Evolutionary conservation across 30 jellyfish, hydroid and myxozoan species (phyloP).

Genomic region (Cassiopea andromeda): DNA sequence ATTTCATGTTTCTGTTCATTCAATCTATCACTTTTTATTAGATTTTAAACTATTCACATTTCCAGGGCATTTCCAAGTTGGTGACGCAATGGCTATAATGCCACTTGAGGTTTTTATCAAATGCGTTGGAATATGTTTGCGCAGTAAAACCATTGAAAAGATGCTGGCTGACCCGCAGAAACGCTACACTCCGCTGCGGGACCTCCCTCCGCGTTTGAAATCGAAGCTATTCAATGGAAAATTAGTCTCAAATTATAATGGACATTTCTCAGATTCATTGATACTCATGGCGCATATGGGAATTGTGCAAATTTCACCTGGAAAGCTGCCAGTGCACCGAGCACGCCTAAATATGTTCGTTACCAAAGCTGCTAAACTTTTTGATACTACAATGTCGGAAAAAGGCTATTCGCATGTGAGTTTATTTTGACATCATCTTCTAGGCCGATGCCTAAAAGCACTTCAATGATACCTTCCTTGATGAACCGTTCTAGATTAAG

Average conservation of each 20-base stretch:
- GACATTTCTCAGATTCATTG: slow-evolving; percentile 53
- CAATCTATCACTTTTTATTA: background rate
- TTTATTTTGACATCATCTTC: background rate
- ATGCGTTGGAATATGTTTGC: slow-evolving; percentile 64
- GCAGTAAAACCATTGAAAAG: slow-evolving; percentile 76
- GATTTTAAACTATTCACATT: background rate
- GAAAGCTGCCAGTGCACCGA: slow-evolving; percentile 64
- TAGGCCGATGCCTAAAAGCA: background rate
- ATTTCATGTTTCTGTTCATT: background rate
- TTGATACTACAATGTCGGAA: slow-evolving; percentile 80
- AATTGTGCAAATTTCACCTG: slow-evolving; percentile 64
- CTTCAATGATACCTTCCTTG: no score
- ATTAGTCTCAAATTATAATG: slow-evolving; percentile 21
- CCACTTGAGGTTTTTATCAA: slow-evolving; percentile 68
- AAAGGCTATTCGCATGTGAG: slow-evolving; percentile 74
- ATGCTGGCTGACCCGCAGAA: slow-evolving; percentile 72
- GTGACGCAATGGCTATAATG: slow-evolving; percentile 87
- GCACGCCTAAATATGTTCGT: slow-evolving; percentile 66
- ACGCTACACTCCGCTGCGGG: slow-evolving; percentile 73
- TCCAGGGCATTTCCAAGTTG: slow-evolving; percentile 82
- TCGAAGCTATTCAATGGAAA: slow-evolving; percentile 35
- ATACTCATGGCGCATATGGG: slow-evolving; percentile 89
- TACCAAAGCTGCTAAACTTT: slow-evolving; percentile 71
- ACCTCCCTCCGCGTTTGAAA: slow-evolving; percentile 86
- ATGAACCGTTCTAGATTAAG: no score